Conservation (phyloP, 1,140 invertebrate species). For the Drosophila albomicans region DNA sequence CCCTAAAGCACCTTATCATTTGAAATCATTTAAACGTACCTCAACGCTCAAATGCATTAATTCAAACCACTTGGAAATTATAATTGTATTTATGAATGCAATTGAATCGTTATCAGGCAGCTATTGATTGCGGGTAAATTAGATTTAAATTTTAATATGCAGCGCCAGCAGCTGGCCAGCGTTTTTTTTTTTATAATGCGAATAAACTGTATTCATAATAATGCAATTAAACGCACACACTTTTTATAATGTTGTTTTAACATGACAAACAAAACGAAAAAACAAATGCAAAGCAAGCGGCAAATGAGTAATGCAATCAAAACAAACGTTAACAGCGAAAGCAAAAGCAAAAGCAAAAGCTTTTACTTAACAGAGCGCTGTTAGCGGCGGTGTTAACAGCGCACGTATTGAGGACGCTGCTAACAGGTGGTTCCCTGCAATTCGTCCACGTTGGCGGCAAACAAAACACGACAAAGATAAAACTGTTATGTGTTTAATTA, state of each 20-base stretch:
- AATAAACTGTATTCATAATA: conserved; percentile 10
- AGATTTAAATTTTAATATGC: conserved; percentile 12
- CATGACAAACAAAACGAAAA: not conserved
- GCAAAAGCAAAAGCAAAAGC: conserved; percentile 31
- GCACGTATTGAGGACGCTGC: conserved; percentile 30
- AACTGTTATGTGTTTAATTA: conserved; percentile 62
- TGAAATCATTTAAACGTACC: not conserved
- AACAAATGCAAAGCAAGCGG: not conserved
- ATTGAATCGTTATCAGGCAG: not conserved
- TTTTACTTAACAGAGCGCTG: conserved; percentile 33
- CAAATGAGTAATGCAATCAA: conserved; percentile 4
- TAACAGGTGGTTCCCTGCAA: conserved; percentile 66
- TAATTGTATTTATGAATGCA: conserved; percentile 10
- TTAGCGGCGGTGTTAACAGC: conserved; percentile 53
- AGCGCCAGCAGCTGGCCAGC: too few species aligned
- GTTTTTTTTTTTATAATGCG: not conserved
- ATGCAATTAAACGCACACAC: conserved; percentile 8
- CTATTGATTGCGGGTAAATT: conserved; percentile 7
- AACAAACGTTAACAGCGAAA: conserved; percentile 11
- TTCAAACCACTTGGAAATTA: not conserved
- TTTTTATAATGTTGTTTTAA: not conserved
- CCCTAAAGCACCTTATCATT: not conserved
- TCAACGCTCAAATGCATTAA: conserved; percentile 11
- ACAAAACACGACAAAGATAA: conserved; percentile 51
- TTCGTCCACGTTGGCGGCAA: conserved; percentile 45